Evolutionary conservation across 2,113 vertebrate species (phyloP).

Genomic region (Seriola quinqueradiata): DNA sequence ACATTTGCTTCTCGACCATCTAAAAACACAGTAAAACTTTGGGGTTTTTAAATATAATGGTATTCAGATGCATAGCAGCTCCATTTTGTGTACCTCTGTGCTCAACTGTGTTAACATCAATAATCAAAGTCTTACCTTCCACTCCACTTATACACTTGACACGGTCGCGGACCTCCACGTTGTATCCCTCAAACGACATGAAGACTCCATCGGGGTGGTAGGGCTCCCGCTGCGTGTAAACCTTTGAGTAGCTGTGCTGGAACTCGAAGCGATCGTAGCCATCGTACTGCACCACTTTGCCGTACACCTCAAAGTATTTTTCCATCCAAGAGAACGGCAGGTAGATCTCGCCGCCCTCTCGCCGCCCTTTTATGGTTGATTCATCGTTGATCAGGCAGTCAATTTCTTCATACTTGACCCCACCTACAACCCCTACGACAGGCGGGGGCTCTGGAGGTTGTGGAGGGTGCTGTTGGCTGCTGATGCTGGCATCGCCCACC

Average conservation of each 20-base stretch:
- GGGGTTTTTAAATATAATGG: background rate
- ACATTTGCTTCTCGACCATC: too few relatives aligned
- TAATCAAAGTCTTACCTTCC: constrained; percentile 87
- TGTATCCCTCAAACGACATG: constrained; percentile 99
- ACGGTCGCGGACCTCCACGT: constrained; percentile 96
- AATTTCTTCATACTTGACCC: constrained; percentile 92
- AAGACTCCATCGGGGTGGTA: constrained; percentile 97
- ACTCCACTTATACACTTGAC: constrained; percentile 99
- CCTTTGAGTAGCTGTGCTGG: constrained; percentile 98
- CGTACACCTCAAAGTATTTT: constrained; percentile 98
- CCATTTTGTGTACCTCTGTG: background rate
- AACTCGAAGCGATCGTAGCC: constrained; percentile 97
- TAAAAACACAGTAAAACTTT: too few relatives aligned
- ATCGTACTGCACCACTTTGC: constrained; percentile 91
- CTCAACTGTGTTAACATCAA: background rate
- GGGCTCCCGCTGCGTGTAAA: constrained; percentile 92
- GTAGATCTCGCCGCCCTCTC: constrained; percentile 92
- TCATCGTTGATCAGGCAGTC: constrained; percentile 99
- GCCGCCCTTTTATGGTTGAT: constrained; percentile 89
- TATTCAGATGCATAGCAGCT: background rate
- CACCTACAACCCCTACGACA: constrained; percentile 80
- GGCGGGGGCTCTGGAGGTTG: constrained; percentile 91
- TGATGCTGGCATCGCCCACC: constrained; percentile 80
- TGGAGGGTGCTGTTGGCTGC: constrained; percentile 83
- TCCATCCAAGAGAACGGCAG: constrained; percentile 97